These are phyloP conservation scores for Diadumene lineata DNA, from an alignment of 92 coral and sea anemone species.

Conservation along the genomic window DNA sequence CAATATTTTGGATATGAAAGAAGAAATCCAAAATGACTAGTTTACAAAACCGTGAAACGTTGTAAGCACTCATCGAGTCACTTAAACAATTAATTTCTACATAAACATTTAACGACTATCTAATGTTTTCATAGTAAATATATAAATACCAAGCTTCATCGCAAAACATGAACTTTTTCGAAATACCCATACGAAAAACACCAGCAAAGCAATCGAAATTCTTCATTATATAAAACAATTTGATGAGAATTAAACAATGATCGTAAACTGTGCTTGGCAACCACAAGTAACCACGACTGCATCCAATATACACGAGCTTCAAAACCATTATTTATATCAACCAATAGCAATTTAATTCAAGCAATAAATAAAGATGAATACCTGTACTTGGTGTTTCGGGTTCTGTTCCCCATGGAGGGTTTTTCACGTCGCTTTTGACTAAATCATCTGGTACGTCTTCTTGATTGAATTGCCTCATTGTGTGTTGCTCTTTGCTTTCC, in stretches of 20 bases:
- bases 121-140: constrained; percentile 31
- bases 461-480: constrained; percentile 37
- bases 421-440: constrained; percentile 68
- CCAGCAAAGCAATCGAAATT: too few relatives aligned
- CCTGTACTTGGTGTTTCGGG: constrained; percentile 83
- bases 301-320: too few relatives aligned
- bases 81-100: constrained; percentile 4
- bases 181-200: too few relatives aligned
- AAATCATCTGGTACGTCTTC: constrained; percentile 58
- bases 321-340: background rate
- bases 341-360: background rate
- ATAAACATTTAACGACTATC: constrained; percentile 21
- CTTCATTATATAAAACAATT: too few relatives aligned
- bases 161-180: background rate
- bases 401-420: constrained; percentile 97
- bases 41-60: too few relatives aligned
- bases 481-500: too few relatives aligned
- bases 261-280: too few relatives aligned
- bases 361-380: background rate
- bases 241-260: too few relatives aligned
- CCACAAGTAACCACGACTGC: too few relatives aligned
- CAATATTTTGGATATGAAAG: background rate
- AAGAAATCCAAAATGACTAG: background rate
- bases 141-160: background rate
- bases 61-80: constrained; percentile 29